Percentiles rank a stretch among this genome's conserved stretches.
phyloP scores from a whole-genome alignment of 2,113 vertebrate species.

The Bubo blakistoni region DNA sequence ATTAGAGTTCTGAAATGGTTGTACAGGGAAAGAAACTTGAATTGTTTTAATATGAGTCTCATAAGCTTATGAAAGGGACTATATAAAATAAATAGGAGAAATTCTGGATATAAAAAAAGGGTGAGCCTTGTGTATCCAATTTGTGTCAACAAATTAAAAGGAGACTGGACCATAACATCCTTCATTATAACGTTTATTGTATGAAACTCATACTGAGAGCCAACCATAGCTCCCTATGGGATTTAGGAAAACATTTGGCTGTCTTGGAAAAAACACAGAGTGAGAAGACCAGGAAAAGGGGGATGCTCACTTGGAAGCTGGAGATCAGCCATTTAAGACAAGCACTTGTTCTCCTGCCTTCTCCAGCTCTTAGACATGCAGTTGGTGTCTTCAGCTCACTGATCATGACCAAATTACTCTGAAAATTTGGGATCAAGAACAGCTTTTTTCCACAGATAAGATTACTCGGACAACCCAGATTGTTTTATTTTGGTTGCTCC shows the following conservation, averaged over 20 bases:
- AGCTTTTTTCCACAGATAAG: not conserved
- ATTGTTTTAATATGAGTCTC: not conserved
- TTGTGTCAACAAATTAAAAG: conserved; percentile 10
- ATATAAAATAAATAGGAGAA: not conserved
- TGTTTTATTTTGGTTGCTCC: not conserved
- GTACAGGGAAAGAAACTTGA: not conserved
- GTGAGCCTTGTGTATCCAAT: not conserved
- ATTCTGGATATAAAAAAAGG: not conserved
- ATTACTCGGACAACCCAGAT: not conserved
- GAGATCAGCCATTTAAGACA: not conserved
- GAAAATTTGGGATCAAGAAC: not conserved
- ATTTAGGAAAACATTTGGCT: not conserved
- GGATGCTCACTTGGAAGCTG: not conserved
- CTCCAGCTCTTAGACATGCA: not conserved
- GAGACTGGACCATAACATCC: not conserved
- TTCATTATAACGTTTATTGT: not conserved
- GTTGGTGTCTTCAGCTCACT: not conserved
- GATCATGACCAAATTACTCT: not conserved
- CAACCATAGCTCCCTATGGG: not conserved
- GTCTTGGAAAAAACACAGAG: not conserved
- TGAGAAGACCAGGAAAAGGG: not conserved
- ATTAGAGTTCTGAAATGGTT: not conserved
- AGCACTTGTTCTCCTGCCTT: not conserved
- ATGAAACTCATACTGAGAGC: not conserved
- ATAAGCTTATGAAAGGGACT: not conserved